A percentile compares a stretch with the other conserved stretches of the same genome.
These are phyloP conservation scores for Hydropsyche tenuis DNA, from an alignment of 1,140 invertebrate genomes.

Conservation along the genomic window DNA sequence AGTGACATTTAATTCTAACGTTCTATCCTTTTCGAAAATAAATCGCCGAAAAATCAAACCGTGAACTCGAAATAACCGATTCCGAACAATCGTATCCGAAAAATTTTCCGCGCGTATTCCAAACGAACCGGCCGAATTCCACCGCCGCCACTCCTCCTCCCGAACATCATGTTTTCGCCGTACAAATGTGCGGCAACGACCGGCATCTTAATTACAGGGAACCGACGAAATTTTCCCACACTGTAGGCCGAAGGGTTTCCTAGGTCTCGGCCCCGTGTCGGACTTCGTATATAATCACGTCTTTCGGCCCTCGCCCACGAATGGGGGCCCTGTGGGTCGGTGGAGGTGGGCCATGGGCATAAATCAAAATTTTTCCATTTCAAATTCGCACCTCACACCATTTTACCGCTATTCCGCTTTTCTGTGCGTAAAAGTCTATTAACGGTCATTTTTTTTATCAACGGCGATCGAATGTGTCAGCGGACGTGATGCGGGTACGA, in stretches of 20 bases:
- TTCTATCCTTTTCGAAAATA: too few species aligned
- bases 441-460: background rate
- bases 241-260: too few species aligned
- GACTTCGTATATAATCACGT: background rate
- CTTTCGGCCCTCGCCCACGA: background rate
- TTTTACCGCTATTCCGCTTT: too few species aligned
- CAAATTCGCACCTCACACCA: background rate
- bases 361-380: slow-evolving; percentile 18
- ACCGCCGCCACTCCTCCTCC: too few species aligned
- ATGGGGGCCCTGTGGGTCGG: too few species aligned
- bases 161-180: background rate
- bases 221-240: background rate
- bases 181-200: slow-evolving; percentile 13
- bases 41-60: too few species aligned
- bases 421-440: background rate
- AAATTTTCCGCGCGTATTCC: too few species aligned
- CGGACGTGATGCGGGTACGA: background rate
- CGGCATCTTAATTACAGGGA: slow-evolving; percentile 22
- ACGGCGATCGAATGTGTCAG: background rate
- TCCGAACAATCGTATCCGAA: too few species aligned
- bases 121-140: too few species aligned
- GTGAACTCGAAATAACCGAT: too few species aligned
- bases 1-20: too few species aligned
- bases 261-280: too few species aligned
- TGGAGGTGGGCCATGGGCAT: background rate